Evolutionary conservation across 1,140 invertebrate genomes (phyloP).

Genomic region (Cheumatopsyche charites): DNA sequence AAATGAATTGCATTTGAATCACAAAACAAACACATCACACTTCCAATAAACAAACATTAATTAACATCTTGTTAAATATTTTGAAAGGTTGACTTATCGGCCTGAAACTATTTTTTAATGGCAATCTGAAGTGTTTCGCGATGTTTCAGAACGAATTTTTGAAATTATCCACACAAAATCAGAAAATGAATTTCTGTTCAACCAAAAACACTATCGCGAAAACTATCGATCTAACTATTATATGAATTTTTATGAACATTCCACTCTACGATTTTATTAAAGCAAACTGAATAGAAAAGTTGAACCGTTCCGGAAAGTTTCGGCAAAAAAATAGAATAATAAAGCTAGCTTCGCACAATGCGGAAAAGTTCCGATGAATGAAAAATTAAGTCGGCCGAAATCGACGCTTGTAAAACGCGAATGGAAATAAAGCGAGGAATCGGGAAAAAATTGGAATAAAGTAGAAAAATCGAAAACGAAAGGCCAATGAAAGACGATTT

Average conservation of each 20-base stretch:
- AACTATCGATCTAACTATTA: too few species aligned
- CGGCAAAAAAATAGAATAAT: not conserved
- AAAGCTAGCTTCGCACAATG: not conserved
- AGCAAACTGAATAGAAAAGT: too few species aligned
- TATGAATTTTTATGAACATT: too few species aligned
- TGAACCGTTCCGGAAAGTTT: too few species aligned
- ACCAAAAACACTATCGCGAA: too few species aligned
- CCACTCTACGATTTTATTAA: too few species aligned
- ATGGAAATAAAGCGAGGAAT: not conserved
- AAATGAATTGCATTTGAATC: not conserved
- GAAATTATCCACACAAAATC: not conserved
- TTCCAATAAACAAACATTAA: not conserved
- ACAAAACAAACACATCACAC: too few species aligned
- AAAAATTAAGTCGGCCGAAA: conserved; percentile 1
- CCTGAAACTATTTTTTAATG: not conserved
- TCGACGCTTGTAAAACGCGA: not conserved
- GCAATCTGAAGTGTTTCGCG: conserved; percentile 15
- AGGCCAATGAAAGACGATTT: too few species aligned
- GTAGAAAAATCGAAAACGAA: not conserved
- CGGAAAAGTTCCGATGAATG: conserved; percentile 1
- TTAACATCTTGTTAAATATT: conserved; percentile 21
- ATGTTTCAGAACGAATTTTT: conserved; percentile 8
- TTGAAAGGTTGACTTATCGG: conserved; percentile 9
- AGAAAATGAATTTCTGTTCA: not conserved
- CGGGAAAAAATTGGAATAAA: not conserved